Evolutionary conservation across 2,888 invertebrate genomes (phyloP), one percentile per base, ranked within the genome.

Genomic region (Eledona agricola): DNA sequence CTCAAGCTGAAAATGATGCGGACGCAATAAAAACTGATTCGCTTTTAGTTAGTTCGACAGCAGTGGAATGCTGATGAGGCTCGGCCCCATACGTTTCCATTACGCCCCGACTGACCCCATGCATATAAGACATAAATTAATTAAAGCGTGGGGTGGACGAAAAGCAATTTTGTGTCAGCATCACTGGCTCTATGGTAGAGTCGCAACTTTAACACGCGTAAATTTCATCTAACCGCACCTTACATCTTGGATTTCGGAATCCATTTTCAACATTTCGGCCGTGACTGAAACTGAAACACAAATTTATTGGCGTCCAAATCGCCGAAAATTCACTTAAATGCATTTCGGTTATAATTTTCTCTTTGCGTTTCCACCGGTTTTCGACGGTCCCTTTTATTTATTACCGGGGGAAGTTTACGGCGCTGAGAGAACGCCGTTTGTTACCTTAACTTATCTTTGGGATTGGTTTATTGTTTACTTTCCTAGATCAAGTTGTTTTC

Each of bases 261-360:
- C 23, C 23, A 38, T 38, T 38, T 26, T 25, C 26, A 10, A 13
- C 38, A 17, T 26, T 38, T 38, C 17, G 16, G 25, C 19, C 16
- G 10, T 26, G 26, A 26, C 26, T n/a, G 22, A 5, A n/a, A 12
- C 9, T 34, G 51, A 57, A 49, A 52, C 45, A 37, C 34, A 54
- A 58, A 60, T 63, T 62, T 62, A 60, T 58, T 45, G 56, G 45
- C 29, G 49, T 38, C 55, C 57, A 61, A 61, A 62, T 59, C 55
- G 32, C 46, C 50, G 56, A 54, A 64, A 62, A 58, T 63, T 63
- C 58, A 59, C 59, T 59, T 60, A 63, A 64, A 64, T 61, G 58
- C 61, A 55, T 64, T 62, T 57, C 51, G 47, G 60, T 62, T 57
- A 58, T 60, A 59, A 60, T 61, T 59, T 62, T 62, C 62, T 53